Evolutionary conservation across 2,888 invertebrate species (phyloP), one percentile per base, ranked within the genome.

Genomic region (Drosophila picticornis): DNA sequence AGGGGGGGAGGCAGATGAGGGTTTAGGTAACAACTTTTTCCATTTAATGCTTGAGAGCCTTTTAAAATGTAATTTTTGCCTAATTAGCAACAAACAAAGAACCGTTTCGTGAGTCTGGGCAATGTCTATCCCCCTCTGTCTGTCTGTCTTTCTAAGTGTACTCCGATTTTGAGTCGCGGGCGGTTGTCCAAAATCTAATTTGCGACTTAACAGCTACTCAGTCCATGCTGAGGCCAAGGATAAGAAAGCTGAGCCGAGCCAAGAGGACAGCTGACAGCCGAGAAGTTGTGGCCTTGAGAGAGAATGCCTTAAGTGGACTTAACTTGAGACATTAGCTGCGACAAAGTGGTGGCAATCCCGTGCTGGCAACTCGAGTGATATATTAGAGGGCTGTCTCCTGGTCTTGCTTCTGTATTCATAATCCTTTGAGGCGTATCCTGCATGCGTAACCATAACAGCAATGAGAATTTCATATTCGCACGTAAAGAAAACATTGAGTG

Each of bases 31-130:
- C 65, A 91, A 90, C 83, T 90, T 90, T 90, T 90, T 91, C 80
- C 89, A 90, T 90, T 92, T 91, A 78, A 82, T 90, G 91, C 91
- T 88, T 81, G 91, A 90, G 84, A 82, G 76, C 77, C 71, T 82
- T 88, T 91, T 82, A 89, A 86, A 90, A 87, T 90, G 80, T 84
- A 86, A 86, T 89, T 90, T 87, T 90, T 86, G 91, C 83, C 83
- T 84, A 84, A 90, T 90, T 90, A 91, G 90, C 92, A 91, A 87
- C 84, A 88, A 85, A 85, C 89, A 85, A 85, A 67, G 73, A 63
- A 16, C 32, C 34, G 31, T 34, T 75, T 51, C 29, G 31, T 34
- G 50, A 19, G 46, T 63, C 61, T 72, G 57, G 50, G 32, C n/a
- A 55, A 4, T 31, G 38, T 40, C 61, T 64, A 7, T 27, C 46